phyloP scores from a whole-genome alignment of 1,140 invertebrate species.

The Drosophila orena region DNA sequence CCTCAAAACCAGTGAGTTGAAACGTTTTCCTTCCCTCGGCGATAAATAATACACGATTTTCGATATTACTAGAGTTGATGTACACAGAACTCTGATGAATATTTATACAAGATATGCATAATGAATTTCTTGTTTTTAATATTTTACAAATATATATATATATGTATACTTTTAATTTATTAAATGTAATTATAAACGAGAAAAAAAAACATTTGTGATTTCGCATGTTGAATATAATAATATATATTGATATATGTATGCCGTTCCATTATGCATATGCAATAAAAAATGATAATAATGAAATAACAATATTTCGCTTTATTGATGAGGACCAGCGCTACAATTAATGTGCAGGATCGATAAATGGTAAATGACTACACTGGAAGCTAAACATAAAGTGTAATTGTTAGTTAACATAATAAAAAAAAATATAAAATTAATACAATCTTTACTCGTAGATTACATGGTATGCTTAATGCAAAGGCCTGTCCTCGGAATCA shows the following conservation, averaged over 20 bases:
- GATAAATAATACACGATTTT: slow-evolving; percentile 52
- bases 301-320: slow-evolving; percentile 25
- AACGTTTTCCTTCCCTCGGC: background rate
- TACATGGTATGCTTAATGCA: slow-evolving; percentile 29
- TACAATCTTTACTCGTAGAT: slow-evolving; percentile 24
- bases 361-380: slow-evolving; percentile 38
- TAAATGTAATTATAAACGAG: slow-evolving; percentile 46
- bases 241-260: slow-evolving; percentile 20
- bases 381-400: slow-evolving; percentile 24
- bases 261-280: slow-evolving; percentile 56
- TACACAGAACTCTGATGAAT: slow-evolving; percentile 13
- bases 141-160: slow-evolving; percentile 45
- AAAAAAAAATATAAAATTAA: slow-evolving; percentile 33
- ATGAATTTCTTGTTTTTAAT: slow-evolving; percentile 46
- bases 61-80: slow-evolving; percentile 17
- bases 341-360: background rate
- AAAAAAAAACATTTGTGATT: slow-evolving; percentile 57
- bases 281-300: slow-evolving; percentile 43
- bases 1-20: background rate
- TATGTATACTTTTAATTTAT: slow-evolving; percentile 55
- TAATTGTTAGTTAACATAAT: slow-evolving; percentile 37
- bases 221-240: slow-evolving; percentile 47
- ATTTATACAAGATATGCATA: slow-evolving; percentile 32
- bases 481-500: slow-evolving; percentile 29
- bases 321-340: slow-evolving; percentile 18